Evolutionary conservation across 2,113 vertebrate species (phyloP).

Genomic region (Tenrec ecaudatus): DNA sequence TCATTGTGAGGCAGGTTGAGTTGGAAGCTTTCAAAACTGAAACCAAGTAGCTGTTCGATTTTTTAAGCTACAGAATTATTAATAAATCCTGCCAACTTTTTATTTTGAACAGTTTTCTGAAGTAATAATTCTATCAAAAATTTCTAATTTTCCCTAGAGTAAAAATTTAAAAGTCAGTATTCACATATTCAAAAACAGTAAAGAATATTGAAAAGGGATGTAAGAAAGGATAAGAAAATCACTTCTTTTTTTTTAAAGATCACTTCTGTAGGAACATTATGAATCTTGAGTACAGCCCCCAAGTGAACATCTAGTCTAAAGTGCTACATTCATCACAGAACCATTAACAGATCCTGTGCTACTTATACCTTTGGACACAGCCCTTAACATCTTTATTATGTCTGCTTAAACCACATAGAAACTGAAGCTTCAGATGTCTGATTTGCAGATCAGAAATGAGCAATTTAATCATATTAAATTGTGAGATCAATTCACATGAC

Average conservation of each 20-base stretch:
- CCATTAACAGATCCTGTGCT: background rate
- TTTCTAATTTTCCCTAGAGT: background rate
- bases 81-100: background rate
- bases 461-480: constrained; percentile 32
- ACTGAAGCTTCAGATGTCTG: background rate
- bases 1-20: background rate
- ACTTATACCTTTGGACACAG: too few species aligned
- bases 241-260: too few species aligned
- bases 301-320: background rate
- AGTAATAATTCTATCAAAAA: constrained; percentile 1
- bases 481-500: constrained; percentile 15
- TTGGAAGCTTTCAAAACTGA: background rate
- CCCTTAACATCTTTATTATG: constrained; percentile 1
- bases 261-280: background rate
- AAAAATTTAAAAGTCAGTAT: constrained; percentile 7
- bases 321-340: background rate
- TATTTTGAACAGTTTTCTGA: constrained; percentile 23
- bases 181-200: constrained; percentile 5
- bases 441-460: constrained; percentile 15
- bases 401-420: background rate
- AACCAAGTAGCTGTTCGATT: background rate
- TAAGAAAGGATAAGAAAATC: background rate
- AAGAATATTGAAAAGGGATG: background rate
- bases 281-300: background rate
- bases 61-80: background rate